phyloP scores from a whole-genome alignment of 2,888 invertebrate genomes.

The Beris morrisii region DNA sequence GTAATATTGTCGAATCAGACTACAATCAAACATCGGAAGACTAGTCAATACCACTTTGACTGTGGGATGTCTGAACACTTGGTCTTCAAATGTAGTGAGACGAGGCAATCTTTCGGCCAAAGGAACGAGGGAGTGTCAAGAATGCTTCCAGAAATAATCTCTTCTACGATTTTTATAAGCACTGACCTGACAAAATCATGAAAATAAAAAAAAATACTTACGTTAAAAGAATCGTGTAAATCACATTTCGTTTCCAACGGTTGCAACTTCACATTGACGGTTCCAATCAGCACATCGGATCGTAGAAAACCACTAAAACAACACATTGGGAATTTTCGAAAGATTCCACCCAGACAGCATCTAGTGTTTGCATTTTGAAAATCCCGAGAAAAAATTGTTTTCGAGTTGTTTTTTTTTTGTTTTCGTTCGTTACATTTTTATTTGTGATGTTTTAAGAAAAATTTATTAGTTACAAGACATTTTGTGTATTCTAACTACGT shows the following conservation, averaged over 20 bases:
- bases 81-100: too few relatives aligned
- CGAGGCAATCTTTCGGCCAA: too few relatives aligned
- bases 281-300: constrained; percentile 82
- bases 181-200: too few relatives aligned
- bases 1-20: too few relatives aligned
- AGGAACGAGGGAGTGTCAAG: too few relatives aligned
- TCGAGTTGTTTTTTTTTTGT: constrained; percentile 23
- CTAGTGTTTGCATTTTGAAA: constrained; percentile 43
- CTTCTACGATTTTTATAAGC: too few relatives aligned
- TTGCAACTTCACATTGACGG: constrained; percentile 79
- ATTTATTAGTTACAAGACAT: not conserved
- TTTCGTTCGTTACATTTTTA: not conserved
- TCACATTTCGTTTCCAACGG: constrained; percentile 87
- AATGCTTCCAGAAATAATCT: too few relatives aligned
- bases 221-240: constrained; percentile 90
- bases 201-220: constrained; percentile 59
- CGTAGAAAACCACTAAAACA: constrained; percentile 93
- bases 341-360: constrained; percentile 56
- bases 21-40: too few relatives aligned
- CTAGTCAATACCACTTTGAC: too few relatives aligned
- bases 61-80: too few relatives aligned
- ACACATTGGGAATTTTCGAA: constrained; percentile 57
- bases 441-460: not conserved
- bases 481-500: not conserved
- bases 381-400: constrained; percentile 27